Evolutionary conservation across 1,140 invertebrate species (phyloP), one percentile per base, ranked within the genome.

Genomic region (Daktulosphaira vitifoliae): DNA sequence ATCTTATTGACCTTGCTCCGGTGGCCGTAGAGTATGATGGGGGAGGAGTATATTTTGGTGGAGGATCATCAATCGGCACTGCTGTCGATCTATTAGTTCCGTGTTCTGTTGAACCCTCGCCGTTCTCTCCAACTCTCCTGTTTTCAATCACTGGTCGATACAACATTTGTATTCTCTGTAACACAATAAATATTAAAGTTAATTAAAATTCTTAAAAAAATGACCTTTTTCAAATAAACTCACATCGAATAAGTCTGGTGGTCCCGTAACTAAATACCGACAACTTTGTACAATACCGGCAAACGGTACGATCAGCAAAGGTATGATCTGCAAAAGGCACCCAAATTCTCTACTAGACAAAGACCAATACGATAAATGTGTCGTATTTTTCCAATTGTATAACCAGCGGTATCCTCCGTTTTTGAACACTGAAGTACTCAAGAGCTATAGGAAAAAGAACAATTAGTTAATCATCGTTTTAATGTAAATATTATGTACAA

Each of bases 11-110:
- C 76, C 76, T 76, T 0, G 85, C 86, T 11, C 89, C 90, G 1
- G 90, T 95, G 1, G 90, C 90, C 11, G 90, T 93, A 4, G 89
- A 89, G 72, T 93, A 94, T 20, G 88, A 91, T 2, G 90, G 91
- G 2, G 91, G 91, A 8, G 91, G 91, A 1, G 90, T 93, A 72
- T 95, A 94, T 73, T 93, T 93, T 16, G 90, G 91, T 11, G 91
- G 90, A 7, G 90, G 89, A 77, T 92, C 90, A 71, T 88, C 83
- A 9, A 80, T 77, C 0, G 72, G 71, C 33, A 71, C 74, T 6
- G 46, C 25, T 18, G 29, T 23, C 3, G 44, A 8, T 26, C 49
- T 16, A 15, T 62, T 51, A 1, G 37, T 13, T 3, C 33, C 46
- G 7, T 44, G 25, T 8, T 62, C 66, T 2, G 33, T 2, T 0